Evolutionary conservation across 2,113 vertebrate genomes (phyloP).

Genomic region (Oplegnathus fasciatus): DNA sequence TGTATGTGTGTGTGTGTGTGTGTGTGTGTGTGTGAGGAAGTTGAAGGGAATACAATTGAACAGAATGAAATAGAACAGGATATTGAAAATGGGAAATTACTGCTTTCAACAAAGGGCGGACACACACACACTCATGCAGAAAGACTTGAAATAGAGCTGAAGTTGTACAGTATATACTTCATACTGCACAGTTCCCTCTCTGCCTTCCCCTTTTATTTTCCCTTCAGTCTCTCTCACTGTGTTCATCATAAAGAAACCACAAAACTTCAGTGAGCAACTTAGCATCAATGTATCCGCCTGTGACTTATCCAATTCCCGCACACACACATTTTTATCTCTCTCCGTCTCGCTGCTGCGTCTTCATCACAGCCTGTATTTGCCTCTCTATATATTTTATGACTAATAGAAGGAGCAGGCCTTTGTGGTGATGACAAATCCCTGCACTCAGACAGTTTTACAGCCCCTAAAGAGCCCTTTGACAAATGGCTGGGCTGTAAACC

Average conservation of each 20-base stretch:
- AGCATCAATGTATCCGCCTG: constrained; percentile 26
- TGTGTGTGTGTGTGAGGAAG: constrained; percentile 38
- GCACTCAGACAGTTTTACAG: constrained; percentile 93
- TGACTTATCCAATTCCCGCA: constrained; percentile 32
- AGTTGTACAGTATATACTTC: constrained; percentile 18
- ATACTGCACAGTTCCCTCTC: not conserved
- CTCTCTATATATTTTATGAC: constrained; percentile 91
- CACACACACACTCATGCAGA: constrained; percentile 25
- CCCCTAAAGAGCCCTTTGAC: constrained; percentile 93
- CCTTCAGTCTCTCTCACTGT: constrained; percentile 3
- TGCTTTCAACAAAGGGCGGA: constrained; percentile 59
- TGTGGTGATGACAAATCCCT: constrained; percentile 92
- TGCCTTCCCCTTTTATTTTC: not conserved
- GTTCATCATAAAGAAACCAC: constrained; percentile 41
- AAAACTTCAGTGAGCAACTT: constrained; percentile 52
- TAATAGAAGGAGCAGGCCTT: constrained; percentile 90
- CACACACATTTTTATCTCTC: constrained; percentile 29
- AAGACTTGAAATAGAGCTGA: constrained; percentile 49
- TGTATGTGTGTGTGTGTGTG: constrained; percentile 15
- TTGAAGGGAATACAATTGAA: constrained; percentile 70
- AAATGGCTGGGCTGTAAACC: constrained; percentile 89
- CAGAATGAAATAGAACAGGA: constrained; percentile 70
- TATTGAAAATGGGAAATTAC: constrained; percentile 77
- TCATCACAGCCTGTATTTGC: constrained; percentile 86
- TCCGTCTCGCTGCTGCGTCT: constrained; percentile 70